Base-by-base conservation (phyloP, 2,888 invertebrate genomes). In the Drosophila prolongata region DNA sequence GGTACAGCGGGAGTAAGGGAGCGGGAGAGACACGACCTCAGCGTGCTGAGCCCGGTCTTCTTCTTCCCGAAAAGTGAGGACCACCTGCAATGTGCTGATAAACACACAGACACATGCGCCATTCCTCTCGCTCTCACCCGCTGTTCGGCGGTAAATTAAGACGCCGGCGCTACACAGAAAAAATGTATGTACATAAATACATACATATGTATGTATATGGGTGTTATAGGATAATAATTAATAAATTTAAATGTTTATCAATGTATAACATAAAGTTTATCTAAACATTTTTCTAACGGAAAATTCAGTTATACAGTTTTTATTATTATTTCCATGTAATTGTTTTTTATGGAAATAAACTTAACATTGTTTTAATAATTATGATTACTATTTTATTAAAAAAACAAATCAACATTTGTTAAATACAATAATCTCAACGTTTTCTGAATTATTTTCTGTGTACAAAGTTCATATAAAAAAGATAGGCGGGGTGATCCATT, bases 11-110 rank as follows among this genome's bases (percentile, higher is more conserved):
- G 24, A 57, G 42, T 52, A 49, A 43, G 38, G 30, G 66, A 13
- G 44, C n/a, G 44, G 38, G 53, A 14, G 46, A 40, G 38, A 6
- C 68, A 38, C 54, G 65, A 66, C 54, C 65, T 44, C 46, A 43
- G 40, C 35, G 38, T 49, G 46, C 68, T 42, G 38, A 54, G 40
- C 37, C 19, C 8, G 38, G 34, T 53, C 56, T 53, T 44, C 54
- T 71, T 49, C 72, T 38, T 71, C 30, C 58, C 60, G 53, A 64
- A 71, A 69, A 65, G 66, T 70, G 78, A 75, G 74, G 84, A 85
- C 84, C 84, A 85, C 84, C 84, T 89, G 84, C 84, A 84, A 85
- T 77, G 84, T 77, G 85, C 89, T 80, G 87, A 89, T 87, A 87
- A 89, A 87, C 80, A 53, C 70, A 60, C 79, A 47, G 9, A 37